Evolutionary conservation across 2,113 vertebrate genomes (phyloP).

Genomic region (Podocnemis expansa): DNA sequence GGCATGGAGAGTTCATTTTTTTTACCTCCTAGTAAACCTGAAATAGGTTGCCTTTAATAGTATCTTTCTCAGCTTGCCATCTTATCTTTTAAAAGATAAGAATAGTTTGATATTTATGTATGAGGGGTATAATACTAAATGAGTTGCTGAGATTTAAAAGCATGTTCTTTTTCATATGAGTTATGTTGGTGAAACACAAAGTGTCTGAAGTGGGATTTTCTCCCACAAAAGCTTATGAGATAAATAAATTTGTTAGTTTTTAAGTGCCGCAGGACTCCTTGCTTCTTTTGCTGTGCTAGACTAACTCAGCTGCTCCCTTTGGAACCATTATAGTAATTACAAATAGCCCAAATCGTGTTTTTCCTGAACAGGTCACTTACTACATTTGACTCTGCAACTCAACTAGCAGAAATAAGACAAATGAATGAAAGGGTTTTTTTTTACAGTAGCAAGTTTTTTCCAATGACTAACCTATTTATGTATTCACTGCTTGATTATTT

Average conservation of each 20-base stretch:
- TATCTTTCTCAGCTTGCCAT: neutral
- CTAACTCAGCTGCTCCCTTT: too few relatives aligned
- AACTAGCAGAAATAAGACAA: neutral
- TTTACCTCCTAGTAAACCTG: neutral
- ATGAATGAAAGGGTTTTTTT: neutral
- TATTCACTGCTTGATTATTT: neutral
- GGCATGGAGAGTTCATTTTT: neutral
- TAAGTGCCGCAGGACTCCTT: too few relatives aligned
- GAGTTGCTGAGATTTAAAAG: neutral
- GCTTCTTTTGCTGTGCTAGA: too few relatives aligned
- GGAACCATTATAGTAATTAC: neutral
- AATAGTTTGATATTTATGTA: neutral
- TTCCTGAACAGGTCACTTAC: neutral
- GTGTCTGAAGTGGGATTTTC: too few relatives aligned
- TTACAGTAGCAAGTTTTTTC: neutral
- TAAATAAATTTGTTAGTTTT: too few relatives aligned
- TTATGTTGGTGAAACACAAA: neutral
- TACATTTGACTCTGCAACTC: neutral
- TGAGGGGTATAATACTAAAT: neutral
- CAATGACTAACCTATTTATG: neutral
- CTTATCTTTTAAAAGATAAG: neutral
- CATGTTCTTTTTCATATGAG: neutral
- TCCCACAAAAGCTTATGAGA: too few relatives aligned
- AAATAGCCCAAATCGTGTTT: neutral
- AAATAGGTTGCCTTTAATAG: neutral